Base-by-base conservation (phyloP, 1,140 invertebrate species). In the Agrilus planipennis region DNA sequence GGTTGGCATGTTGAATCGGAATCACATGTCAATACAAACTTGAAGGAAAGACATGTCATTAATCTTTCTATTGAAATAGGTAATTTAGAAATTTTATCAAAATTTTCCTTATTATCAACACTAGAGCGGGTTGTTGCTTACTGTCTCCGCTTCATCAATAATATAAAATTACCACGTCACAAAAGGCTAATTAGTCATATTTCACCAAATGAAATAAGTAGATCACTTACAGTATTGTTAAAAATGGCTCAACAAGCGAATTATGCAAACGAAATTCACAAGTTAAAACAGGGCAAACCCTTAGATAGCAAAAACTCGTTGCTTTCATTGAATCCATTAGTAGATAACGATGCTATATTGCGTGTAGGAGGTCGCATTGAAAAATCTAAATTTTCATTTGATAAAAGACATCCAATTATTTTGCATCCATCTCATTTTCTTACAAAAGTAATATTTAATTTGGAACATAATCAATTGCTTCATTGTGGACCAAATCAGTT, bases 311-410 rank as follows among this genome's bases (percentile, higher is more conserved):
- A 19, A 4, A 27, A 11, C 14, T 18, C 18, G 4, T 12, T 39
- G 16, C 11, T 39, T 15, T 23, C 21, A 2, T 39, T 39, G 2
- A 39, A 39, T 11, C 36, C 36, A 11, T 39, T 39, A 14, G 16
- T 27, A 39, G 36, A 39, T 14, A 4, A 10, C 18, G 36, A 39
- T 6, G 36, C 21, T 3, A 25, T 39, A 17, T 39, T 39, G n/a
- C 23, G 36, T 25, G 22, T 39, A 17, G 36, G 36, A n/a, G 36
- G 36, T 29, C 7, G 36, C 23, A 27, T 27, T 12, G 27, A 14
- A 15, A 27, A 27, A n/a, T 39, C 36, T 1, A 3, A 22, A 23
- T 19, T 22, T 25, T 17, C 21, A 4, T 27, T 15, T 27, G 21
- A 7, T 11, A 28, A 16, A 39, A 40, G 34, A 34, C 39, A 41